Evolutionary conservation across 2,888 invertebrate genomes (phyloP).

Genomic region (Lasius fuliginosus): DNA sequence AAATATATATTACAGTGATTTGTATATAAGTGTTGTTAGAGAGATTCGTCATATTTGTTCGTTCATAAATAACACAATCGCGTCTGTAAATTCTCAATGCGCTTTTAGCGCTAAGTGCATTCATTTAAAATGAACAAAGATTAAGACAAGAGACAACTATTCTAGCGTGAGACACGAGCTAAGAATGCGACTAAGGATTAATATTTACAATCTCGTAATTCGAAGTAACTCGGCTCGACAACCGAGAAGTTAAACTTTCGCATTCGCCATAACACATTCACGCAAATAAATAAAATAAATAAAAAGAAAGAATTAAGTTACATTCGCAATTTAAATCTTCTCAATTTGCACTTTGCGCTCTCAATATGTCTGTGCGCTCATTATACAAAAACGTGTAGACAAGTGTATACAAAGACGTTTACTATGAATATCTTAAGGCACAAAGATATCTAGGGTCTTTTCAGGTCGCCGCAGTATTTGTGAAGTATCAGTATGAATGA

Average conservation of each 20-base stretch:
- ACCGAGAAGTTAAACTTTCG: background rate
- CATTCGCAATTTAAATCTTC: conserved; percentile 1
- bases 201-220: conserved; percentile 31
- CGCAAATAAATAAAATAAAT: conserved; percentile 45
- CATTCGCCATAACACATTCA: conserved; percentile 15
- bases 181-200: conserved; percentile 7
- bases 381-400: background rate
- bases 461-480: conserved; percentile 22
- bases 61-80: conserved; percentile 22
- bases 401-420: no score
- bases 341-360: background rate
- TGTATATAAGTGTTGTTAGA: background rate
- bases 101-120: background rate
- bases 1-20: conserved; percentile 31
- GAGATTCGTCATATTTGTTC: conserved; percentile 23
- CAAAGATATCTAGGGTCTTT: conserved; percentile 27
- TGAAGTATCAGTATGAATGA: background rate
- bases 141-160: background rate
- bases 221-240: background rate
- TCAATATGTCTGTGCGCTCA: background rate
- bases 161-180: background rate
- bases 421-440: conserved; percentile 34
- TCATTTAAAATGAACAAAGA: background rate
- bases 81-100: background rate
- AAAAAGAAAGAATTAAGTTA: conserved; percentile 19